Percentiles rank a stretch among this genome's conserved stretches.
Evolutionary conservation across 2,113 vertebrate genomes (phyloP).

Genomic region (Vulpes ferrilata): DNA sequence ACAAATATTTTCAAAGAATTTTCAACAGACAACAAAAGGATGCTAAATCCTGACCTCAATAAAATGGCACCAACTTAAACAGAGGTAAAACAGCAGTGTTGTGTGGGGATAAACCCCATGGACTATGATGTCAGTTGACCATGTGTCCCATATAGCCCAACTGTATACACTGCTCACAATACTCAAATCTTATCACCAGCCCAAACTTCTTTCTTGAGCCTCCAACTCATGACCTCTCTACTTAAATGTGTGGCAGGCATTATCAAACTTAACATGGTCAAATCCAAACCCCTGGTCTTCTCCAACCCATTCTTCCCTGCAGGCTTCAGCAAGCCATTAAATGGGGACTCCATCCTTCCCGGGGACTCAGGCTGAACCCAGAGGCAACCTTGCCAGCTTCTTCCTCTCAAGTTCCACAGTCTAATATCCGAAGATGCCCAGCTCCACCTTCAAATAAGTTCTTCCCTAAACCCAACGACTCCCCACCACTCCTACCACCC

Average conservation of each 20-base stretch:
- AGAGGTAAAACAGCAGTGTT: neutral
- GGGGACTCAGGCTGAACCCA: neutral
- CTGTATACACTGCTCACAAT: fast-evolving
- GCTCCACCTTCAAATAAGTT: neutral
- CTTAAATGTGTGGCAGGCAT: neutral
- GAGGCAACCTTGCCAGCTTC: neutral
- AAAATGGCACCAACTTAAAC: neutral
- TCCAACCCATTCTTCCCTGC: neutral
- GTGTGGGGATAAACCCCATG: neutral
- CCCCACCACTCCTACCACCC: neutral
- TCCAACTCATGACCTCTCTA: neutral
- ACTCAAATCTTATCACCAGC: neutral
- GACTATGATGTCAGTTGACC: neutral
- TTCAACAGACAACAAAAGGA: neutral
- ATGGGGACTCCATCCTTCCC: neutral
- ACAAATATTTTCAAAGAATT: neutral
- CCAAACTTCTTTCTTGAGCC: neutral
- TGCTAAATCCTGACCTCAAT: neutral
- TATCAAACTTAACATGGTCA: neutral
- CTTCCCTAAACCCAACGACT: neutral
- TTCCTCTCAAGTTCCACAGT: neutral
- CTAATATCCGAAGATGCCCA: neutral
- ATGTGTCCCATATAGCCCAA: neutral
- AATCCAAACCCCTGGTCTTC: neutral
- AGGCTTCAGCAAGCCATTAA: neutral